Evolutionary conservation across 1,140 invertebrate species (phyloP).

Genomic region (Rhagoletis pomonella): DNA sequence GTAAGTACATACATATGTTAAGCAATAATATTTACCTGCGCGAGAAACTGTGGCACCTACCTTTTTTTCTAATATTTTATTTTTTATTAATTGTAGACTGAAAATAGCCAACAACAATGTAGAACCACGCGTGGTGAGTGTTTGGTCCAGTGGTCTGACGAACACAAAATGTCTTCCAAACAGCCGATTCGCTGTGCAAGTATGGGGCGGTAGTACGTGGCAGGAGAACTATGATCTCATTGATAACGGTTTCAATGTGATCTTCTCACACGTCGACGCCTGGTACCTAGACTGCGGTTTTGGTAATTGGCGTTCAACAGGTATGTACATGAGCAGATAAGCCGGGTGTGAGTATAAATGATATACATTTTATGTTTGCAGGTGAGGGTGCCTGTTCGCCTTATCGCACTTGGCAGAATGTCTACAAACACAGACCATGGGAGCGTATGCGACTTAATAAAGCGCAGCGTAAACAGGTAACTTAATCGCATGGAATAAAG

Average conservation of each 20-base stretch:
- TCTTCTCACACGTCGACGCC: constrained; percentile 88
- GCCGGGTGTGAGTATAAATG: neutral
- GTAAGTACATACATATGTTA: constrained; percentile 38
- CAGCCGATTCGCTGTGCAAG: constrained; percentile 79
- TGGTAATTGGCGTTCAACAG: constrained; percentile 83
- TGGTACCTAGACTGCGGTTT: constrained; percentile 92
- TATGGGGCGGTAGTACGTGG: constrained; percentile 87
- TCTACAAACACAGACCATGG: constrained; percentile 88
- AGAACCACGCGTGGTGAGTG: constrained; percentile 79
- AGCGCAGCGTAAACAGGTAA: constrained; percentile 68
- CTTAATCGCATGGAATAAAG: too few relatives aligned
- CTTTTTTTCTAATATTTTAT: neutral
- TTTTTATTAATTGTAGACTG: constrained; percentile 67
- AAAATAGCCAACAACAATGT: constrained; percentile 80
- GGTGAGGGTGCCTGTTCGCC: constrained; percentile 85
- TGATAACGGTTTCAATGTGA: constrained; percentile 84
- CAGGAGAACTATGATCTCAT: constrained; percentile 83
- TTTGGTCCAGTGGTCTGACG: constrained; percentile 88
- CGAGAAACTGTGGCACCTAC: too few relatives aligned
- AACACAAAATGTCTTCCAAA: constrained; percentile 82
- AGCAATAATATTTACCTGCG: neutral
- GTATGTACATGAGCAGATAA: constrained; percentile 57
- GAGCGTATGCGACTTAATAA: constrained; percentile 72
- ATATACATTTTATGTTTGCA: constrained; percentile 46
- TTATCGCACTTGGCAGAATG: constrained; percentile 87